Conservation (phyloP, 2,888 invertebrate genomes). For the Drosophila austrosaltans region DNA sequence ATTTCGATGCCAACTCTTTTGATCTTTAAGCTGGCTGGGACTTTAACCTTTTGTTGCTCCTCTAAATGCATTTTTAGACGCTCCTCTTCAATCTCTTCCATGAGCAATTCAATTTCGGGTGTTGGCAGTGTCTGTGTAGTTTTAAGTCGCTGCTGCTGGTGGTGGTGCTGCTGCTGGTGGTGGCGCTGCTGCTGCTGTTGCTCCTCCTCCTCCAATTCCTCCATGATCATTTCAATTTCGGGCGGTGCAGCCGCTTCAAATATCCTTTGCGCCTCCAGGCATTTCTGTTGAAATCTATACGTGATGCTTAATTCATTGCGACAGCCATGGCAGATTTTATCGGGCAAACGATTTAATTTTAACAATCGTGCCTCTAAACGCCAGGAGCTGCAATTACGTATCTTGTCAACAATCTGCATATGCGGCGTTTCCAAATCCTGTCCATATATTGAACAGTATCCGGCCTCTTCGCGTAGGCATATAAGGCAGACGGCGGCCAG, state of each 20-base stretch:
- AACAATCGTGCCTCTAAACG: constrained; percentile 50
- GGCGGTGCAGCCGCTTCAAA: constrained; percentile 63
- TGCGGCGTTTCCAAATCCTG: constrained; percentile 67
- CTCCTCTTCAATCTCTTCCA: constrained; percentile 52
- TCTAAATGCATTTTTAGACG: constrained; percentile 39
- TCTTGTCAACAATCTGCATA: constrained; percentile 79
- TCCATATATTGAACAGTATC: constrained; percentile 75
- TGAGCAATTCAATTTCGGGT: constrained; percentile 50
- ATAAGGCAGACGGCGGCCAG: constrained; percentile 81
- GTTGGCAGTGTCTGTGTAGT: constrained; percentile 29
- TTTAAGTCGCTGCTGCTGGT: neutral
- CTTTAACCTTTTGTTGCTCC: constrained; percentile 60
- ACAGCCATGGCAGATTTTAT: constrained; percentile 81
- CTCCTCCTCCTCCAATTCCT: constrained; percentile 46
- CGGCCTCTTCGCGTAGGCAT: constrained; percentile 78
- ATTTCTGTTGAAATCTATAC: constrained; percentile 81
- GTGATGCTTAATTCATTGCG: constrained; percentile 78
- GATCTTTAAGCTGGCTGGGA: constrained; percentile 73
- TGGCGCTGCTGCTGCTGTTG: too few relatives aligned
- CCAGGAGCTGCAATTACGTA: constrained; percentile 77
- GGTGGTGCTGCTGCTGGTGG: too few relatives aligned
- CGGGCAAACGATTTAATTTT: constrained; percentile 74
- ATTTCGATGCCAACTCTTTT: constrained; percentile 58
- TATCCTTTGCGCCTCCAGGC: constrained; percentile 80
- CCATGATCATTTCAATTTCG: constrained; percentile 47